Evolutionary conservation across 2,797 vertebrate genomes (phyloP).

Genomic region (Anisognathus igniventris): DNA sequence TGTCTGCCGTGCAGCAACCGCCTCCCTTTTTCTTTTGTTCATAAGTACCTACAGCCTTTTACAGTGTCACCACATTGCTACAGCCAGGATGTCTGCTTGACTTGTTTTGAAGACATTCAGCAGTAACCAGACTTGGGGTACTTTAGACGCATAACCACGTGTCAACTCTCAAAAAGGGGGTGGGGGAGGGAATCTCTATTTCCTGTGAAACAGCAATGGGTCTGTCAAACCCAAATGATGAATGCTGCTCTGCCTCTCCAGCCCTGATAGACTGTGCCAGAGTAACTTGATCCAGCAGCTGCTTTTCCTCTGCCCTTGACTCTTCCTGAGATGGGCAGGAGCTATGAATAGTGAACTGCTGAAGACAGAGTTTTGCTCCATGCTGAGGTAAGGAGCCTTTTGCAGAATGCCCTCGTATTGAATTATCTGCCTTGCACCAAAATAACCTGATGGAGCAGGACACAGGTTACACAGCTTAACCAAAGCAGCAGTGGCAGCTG

Average conservation of each 20-base stretch:
- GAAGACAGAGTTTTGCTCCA: background rate
- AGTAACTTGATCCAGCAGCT: background rate
- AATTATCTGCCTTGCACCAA: background rate
- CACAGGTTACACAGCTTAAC: background rate
- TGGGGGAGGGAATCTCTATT: background rate
- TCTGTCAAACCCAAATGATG: background rate
- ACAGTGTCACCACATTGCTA: background rate
- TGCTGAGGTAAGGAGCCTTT: background rate
- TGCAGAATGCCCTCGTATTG: background rate
- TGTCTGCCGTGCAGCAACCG: background rate
- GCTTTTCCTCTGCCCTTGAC: background rate
- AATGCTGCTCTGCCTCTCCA: rapidly evolving
- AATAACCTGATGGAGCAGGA: background rate
- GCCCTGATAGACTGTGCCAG: background rate
- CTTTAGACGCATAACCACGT: background rate
- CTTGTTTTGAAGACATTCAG: background rate
- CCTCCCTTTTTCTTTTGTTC: background rate
- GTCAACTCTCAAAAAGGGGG: background rate
- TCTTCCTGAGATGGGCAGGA: background rate
- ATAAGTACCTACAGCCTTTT: background rate
- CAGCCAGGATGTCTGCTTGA: background rate
- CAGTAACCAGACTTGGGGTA: background rate
- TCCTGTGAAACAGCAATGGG: background rate
- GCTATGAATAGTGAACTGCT: background rate
- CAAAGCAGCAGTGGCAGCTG: background rate